phyloP scores from a whole-genome alignment of 1,140 invertebrate species.

The Lasaia peninsularis region DNA sequence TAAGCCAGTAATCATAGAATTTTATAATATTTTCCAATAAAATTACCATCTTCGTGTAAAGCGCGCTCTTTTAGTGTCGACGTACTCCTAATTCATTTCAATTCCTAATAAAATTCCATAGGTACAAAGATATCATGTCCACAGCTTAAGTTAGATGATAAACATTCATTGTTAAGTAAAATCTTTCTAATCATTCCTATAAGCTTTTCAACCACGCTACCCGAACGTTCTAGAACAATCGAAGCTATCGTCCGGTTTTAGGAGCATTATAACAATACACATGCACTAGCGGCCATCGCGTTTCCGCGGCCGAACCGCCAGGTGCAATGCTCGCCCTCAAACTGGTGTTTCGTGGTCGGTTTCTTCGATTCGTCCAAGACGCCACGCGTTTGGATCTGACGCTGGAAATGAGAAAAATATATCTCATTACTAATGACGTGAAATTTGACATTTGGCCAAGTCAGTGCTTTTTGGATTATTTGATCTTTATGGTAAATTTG shows the following conservation, averaged over 20 bases:
- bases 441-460: neutral
- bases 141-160: neutral
- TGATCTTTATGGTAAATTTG: too few relatives aligned
- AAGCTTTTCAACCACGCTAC: neutral
- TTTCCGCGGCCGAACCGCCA: conserved; percentile 33
- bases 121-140: neutral
- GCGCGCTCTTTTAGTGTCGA: too few relatives aligned
- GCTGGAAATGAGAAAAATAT: conserved; percentile 60
- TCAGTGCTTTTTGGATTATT: neutral
- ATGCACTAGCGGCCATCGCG: conserved; percentile 34
- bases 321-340: conserved; percentile 76
- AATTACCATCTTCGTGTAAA: too few relatives aligned
- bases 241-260: neutral
- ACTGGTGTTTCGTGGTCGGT: conserved; percentile 89
- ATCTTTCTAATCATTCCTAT: neutral
- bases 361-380: conserved; percentile 88
- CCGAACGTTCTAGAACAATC: neutral
- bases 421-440: too few relatives aligned
- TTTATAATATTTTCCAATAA: too few relatives aligned
- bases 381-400: conserved; percentile 87
- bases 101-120: too few relatives aligned
- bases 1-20: too few relatives aligned
- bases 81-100: too few relatives aligned
- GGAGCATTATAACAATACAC: neutral
- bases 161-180: neutral